Percentiles rank a stretch among this genome's conserved stretches.
Conservation (phyloP, 2,888 invertebrate genomes). For the Lasioglossum vierecki region DNA sequence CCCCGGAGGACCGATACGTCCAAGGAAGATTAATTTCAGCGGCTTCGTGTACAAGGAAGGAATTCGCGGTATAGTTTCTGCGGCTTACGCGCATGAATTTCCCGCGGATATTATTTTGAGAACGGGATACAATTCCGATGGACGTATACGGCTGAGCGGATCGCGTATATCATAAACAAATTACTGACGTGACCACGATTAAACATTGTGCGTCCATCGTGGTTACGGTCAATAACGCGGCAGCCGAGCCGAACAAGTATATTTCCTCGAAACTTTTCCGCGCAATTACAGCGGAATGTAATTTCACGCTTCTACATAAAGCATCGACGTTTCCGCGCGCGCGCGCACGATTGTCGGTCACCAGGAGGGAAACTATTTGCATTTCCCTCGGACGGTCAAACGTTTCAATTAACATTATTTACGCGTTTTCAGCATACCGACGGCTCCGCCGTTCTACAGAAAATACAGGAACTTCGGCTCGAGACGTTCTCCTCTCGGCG, state of each 20-base stretch:
- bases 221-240: constrained; percentile 58
- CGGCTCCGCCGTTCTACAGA: background rate
- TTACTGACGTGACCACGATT: constrained; percentile 61
- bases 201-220: constrained; percentile 57
- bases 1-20: background rate
- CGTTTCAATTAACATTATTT: constrained; percentile 64
- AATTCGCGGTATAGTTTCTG: constrained; percentile 26
- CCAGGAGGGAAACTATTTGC: constrained; percentile 57
- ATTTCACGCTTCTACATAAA: constrained; percentile 42
- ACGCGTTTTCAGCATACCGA: constrained; percentile 34
- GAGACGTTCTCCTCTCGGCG: no score
- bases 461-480: constrained; percentile 22
- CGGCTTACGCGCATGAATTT: constrained; percentile 34
- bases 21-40: constrained; percentile 23
- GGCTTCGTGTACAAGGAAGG: background rate
- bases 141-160: constrained; percentile 26
- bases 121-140: constrained; percentile 51
- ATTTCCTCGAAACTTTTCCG: constrained; percentile 62
- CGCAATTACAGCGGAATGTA: constrained; percentile 53
- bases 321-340: constrained; percentile 45
- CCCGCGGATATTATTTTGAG: constrained; percentile 44
- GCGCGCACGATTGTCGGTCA: constrained; percentile 38
- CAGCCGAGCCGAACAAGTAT: constrained; percentile 50
- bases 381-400: constrained; percentile 36
- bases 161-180: constrained; percentile 49